Evolutionary conservation across 2,113 vertebrate genomes (phyloP).

Genomic region (Rhinopomastus cyanomelas): DNA sequence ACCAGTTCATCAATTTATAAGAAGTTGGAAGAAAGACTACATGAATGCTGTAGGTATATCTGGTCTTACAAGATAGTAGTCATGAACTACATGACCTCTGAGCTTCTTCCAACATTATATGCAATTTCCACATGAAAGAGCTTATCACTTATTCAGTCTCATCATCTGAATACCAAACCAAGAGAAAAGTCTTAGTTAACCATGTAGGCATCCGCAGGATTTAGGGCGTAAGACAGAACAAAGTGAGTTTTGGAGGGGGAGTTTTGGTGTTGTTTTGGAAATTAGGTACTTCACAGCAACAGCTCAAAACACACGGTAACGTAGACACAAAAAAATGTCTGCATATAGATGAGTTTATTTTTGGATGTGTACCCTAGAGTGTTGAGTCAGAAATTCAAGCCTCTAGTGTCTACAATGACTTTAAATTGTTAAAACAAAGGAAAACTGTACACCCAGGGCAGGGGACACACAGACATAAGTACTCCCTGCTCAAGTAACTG

Average conservation of each 20-base stretch:
- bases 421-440: not conserved
- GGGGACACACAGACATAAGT: not conserved
- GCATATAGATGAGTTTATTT: not conserved
- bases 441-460: fast-evolving
- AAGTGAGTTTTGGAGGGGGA: not conserved
- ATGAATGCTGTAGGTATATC: not conserved
- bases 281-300: not conserved
- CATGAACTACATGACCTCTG: not conserved
- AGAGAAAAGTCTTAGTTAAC: slow-evolving; percentile 1
- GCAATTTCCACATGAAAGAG: slow-evolving; percentile 18
- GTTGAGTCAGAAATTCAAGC: not conserved
- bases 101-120: not conserved
- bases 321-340: not conserved
- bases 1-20: not conserved
- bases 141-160: slow-evolving; percentile 22
- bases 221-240: slow-evolving; percentile 3
- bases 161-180: slow-evolving; percentile 21
- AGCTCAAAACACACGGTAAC: not conserved
- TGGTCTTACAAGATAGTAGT: not conserved
- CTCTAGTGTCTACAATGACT: not conserved
- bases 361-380: not conserved
- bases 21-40: not conserved
- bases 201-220: not conserved
- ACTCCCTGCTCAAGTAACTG: not conserved
- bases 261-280: not conserved